Evolutionary conservation across 1,140 invertebrate genomes (phyloP).

Genomic region (Pseudomyrmex cubaensis): DNA sequence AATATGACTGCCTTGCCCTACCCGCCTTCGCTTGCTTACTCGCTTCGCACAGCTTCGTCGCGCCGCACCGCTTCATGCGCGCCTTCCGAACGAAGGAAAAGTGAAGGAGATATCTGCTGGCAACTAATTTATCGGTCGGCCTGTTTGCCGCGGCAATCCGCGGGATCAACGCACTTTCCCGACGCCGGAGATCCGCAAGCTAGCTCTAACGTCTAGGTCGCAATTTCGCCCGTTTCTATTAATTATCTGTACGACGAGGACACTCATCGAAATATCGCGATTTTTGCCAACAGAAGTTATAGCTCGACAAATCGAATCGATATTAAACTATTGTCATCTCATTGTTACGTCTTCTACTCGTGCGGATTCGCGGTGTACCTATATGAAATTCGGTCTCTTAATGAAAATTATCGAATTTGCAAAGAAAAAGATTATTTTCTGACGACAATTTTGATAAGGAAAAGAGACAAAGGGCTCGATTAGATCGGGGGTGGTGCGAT

Average conservation of each 20-base stretch:
- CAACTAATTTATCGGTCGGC: constrained; percentile 74
- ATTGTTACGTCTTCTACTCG: not conserved
- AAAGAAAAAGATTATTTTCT: constrained; percentile 44
- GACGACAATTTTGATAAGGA: constrained; percentile 28
- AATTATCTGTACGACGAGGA: constrained; percentile 14
- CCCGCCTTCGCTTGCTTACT: constrained; percentile 68
- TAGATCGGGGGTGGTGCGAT: not conserved
- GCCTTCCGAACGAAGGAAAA: constrained; percentile 72
- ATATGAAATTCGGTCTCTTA: not conserved
- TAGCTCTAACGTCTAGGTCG: constrained; percentile 45
- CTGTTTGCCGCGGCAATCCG: constrained; percentile 57
- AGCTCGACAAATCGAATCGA: not conserved
- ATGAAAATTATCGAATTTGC: constrained; percentile 44
- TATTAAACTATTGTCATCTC: not conserved
- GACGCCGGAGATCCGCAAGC: constrained; percentile 27
- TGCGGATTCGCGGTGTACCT: constrained; percentile 20
- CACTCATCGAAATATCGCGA: not conserved
- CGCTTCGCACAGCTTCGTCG: constrained; percentile 22
- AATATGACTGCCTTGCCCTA: constrained; percentile 81
- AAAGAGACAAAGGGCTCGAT: not conserved
- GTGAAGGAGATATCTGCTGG: constrained; percentile 73
- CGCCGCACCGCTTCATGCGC: constrained; percentile 51
- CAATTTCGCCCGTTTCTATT: constrained; percentile 38
- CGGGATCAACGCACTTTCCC: constrained; percentile 68
- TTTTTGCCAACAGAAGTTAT: not conserved